phyloP scores from a whole-genome alignment of 2,888 invertebrate species.

The Halictus ligatus region DNA sequence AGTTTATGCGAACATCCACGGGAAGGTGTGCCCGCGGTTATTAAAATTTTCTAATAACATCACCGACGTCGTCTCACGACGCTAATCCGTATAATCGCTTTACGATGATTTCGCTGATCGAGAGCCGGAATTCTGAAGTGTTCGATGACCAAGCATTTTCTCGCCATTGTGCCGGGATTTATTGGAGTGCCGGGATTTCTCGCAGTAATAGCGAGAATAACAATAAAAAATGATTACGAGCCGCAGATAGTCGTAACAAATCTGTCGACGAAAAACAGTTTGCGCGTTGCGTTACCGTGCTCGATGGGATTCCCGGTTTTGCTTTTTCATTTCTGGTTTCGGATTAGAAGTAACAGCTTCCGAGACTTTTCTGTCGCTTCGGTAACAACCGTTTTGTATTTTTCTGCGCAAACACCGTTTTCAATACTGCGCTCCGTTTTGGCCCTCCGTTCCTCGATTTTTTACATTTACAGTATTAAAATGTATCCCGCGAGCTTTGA shows the following conservation, averaged over 20 bases:
- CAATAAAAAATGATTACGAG: constrained; percentile 9
- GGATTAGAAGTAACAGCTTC: constrained; percentile 3
- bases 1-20: not conserved
- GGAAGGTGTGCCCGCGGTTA: not conserved
- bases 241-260: not conserved
- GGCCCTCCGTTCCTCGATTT: not conserved
- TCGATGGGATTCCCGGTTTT: constrained; percentile 9
- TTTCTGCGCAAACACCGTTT: not conserved
- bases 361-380: not conserved
- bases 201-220: constrained; percentile 10
- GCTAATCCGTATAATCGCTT: not conserved
- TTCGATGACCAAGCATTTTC: constrained; percentile 7
- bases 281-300: not conserved
- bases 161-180: not conserved
- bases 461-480: not conserved
- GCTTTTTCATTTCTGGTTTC: constrained; percentile 12
- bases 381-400: not conserved
- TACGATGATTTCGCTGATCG: not conserved
- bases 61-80: not conserved
- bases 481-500: not conserved
- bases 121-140: not conserved
- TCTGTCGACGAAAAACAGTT: constrained; percentile 4
- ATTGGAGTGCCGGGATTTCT: too few species aligned
- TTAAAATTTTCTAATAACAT: not conserved
- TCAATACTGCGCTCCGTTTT: not conserved